A percentile compares a stretch with the other conserved stretches of the same genome.
phyloP scores from a whole-genome alignment of 2,888 invertebrate genomes.

The Drosophila acutilabella region DNA sequence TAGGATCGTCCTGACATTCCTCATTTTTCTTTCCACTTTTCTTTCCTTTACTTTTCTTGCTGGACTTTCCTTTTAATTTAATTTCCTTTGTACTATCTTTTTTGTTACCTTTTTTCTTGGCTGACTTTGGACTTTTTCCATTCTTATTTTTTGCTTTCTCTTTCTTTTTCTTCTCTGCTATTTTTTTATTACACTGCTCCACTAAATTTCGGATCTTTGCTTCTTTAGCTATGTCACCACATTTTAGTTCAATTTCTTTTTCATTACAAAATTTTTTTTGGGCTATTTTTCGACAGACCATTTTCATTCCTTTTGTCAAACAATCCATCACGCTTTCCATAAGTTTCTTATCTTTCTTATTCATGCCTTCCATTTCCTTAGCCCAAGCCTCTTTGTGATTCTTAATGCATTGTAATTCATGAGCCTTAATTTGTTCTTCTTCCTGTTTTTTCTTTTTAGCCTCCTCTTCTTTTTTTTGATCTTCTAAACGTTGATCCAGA shows the following conservation, averaged over 20 bases:
- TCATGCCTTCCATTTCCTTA: slow-evolving; percentile 19
- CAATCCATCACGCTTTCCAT: slow-evolving; percentile 27
- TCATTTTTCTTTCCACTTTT: background rate
- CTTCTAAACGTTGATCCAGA: slow-evolving; percentile 6
- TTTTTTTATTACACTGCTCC: slow-evolving; percentile 2
- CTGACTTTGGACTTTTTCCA: background rate
- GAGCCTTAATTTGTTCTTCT: slow-evolving; percentile 4
- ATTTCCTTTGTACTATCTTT: background rate
- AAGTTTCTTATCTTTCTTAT: slow-evolving; percentile 11
- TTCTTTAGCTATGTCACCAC: slow-evolving; percentile 1
- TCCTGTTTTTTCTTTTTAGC: background rate
- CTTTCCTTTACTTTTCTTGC: background rate
- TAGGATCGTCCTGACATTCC: background rate
- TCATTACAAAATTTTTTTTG: slow-evolving; percentile 7
- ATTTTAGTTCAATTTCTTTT: slow-evolving; percentile 8
- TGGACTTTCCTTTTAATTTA: background rate
- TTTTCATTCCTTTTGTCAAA: slow-evolving; percentile 23
- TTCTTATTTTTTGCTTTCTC: background rate
- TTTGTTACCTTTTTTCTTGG: background rate
- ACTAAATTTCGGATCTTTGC: slow-evolving; percentile 7
- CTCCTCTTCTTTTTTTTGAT: background rate
- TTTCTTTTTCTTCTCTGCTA: background rate
- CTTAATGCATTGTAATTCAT: slow-evolving; percentile 6
- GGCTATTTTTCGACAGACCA: slow-evolving; percentile 13
- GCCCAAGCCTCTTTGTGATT: slow-evolving; percentile 5